Base-by-base conservation (phyloP, 2,888 invertebrate genomes). In the Stenodema calcarata region DNA sequence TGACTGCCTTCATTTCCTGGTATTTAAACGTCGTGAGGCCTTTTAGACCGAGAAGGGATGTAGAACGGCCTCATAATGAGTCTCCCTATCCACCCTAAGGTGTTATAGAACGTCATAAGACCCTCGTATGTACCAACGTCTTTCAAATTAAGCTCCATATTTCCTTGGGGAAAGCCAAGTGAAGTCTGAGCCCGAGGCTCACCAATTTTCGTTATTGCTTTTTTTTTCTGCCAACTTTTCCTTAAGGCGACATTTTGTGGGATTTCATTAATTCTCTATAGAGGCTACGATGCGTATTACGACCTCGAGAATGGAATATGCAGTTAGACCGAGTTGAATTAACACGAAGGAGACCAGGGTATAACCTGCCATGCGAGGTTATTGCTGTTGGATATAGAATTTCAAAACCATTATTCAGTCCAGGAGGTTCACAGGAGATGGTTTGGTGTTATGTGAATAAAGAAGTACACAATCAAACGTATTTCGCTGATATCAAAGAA, bases 131-230 rank as follows among this genome's bases (percentile, higher is more conserved):
- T 35, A 47, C 42, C 27, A 35, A 78, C 78, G 78, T 42, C n/a
- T 78, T 78, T 78, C 44, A 78, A 78, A 78, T 78, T 78, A 78
- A 78, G 78, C 44, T 44, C 41, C 44, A 78, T 42, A 78, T 78
- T 78, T 78, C 78, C 78, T 78, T 62, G 47, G 62, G 62, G 62
- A 23, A 62, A 62, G 23, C 62, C 62, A 62, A 62, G 62, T 62
- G 62, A 7, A 62, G 62, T 62, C 62, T 4, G 62, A 23, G 62
- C 62, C 18, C 62, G 23, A 12, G 62, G 62, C 23, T 62, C 18
- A 27, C 44, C 44, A 78, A 44, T 78, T 78, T 78, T 42, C 78
- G 14, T 78, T 78, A 78, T 78, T 78, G 78, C 78, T 44, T 78
- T 78, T 78, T n/a, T 75, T 75, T 30, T 35, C 30, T n/a, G 9